A percentile compares a stretch with the other conserved stretches of the same genome.
phyloP scores from a whole-genome alignment of 2,888 invertebrate genomes.

The Lithosia quadra region DNA sequence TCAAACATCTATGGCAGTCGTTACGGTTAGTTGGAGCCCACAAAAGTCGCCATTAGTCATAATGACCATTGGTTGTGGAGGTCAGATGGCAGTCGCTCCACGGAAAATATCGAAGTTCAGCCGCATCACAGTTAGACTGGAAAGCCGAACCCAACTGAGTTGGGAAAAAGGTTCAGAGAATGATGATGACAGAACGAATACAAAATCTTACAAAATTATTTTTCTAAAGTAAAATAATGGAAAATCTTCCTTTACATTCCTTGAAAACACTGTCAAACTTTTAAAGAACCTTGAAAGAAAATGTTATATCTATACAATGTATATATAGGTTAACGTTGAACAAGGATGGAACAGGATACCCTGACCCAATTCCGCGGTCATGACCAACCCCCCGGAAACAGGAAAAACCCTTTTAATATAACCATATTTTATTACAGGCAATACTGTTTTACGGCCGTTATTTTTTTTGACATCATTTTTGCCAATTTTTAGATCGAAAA shows the following conservation, averaged over 20 bases:
- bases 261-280: constrained; percentile 8
- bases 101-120: no score
- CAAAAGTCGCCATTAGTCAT: no score
- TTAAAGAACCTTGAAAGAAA: constrained; percentile 23
- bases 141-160: no score
- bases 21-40: no score
- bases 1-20: no score
- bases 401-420: constrained; percentile 30
- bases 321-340: constrained; percentile 45
- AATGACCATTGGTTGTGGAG: no score
- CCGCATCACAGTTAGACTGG: no score
- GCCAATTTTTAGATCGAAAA: no score
- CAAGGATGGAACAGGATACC: constrained; percentile 18
- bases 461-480: no score
- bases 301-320: constrained; percentile 28
- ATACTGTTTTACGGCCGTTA: not conserved
- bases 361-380: constrained; percentile 56
- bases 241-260: not conserved
- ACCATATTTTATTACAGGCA: constrained; percentile 11
- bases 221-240: not conserved
- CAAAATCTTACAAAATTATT: not conserved
- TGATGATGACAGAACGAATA: no score
- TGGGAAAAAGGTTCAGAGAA: no score
- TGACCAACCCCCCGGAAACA: constrained; percentile 48
- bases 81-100: no score